Evolutionary conservation across 1,140 invertebrate genomes (phyloP).

Genomic region (Sinonovacula constricta): DNA sequence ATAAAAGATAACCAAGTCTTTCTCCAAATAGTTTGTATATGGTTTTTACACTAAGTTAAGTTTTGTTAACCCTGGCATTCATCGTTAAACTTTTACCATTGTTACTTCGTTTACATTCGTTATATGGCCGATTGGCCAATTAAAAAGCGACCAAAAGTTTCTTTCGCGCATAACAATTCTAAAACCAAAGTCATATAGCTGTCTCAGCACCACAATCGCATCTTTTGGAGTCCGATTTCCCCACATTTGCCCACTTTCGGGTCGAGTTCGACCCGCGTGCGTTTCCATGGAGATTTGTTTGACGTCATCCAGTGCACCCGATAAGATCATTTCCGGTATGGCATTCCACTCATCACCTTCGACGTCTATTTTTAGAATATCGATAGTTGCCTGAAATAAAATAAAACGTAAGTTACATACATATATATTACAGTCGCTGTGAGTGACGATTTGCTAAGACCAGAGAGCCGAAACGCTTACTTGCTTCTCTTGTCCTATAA

Average conservation of each 20-base stretch:
- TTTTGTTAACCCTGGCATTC: no score
- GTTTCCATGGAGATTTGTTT: slow-evolving; percentile 51
- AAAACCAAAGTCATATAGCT: slow-evolving; percentile 18
- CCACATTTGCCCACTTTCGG: not conserved
- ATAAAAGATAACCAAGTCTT: no score
- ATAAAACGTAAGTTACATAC: no score
- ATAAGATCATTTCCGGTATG: slow-evolving; percentile 43
- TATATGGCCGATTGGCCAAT: not conserved
- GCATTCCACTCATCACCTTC: slow-evolving; percentile 54
- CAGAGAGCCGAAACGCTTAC: no score
- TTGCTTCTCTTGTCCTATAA: no score
- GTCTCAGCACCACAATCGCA: not conserved
- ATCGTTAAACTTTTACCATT: slow-evolving; percentile 6
- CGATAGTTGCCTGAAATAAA: slow-evolving; percentile 48
- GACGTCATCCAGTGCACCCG: slow-evolving; percentile 39
- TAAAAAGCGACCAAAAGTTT: not conserved
- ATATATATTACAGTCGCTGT: no score
- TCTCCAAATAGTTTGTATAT: no score
- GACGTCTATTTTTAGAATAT: slow-evolving; percentile 56
- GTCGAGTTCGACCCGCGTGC: not conserved
- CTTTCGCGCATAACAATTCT: slow-evolving; percentile 21
- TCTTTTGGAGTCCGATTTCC: not conserved
- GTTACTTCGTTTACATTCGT: slow-evolving; percentile 14
- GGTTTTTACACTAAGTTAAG: no score
- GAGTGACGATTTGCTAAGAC: no score